Conservation (phyloP, 2,113 vertebrate genomes). For the Xenotilapia leptura region DNA sequence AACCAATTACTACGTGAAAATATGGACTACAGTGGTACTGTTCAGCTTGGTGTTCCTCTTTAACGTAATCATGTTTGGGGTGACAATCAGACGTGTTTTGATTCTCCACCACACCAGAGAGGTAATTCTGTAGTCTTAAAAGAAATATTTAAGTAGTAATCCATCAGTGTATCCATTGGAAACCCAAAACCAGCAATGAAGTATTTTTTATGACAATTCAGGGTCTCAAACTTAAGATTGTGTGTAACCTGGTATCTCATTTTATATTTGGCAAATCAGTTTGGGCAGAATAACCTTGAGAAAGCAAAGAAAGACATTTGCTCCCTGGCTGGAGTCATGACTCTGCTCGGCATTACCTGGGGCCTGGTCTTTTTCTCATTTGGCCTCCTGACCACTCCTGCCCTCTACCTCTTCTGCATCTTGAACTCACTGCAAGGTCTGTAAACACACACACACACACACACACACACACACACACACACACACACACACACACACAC, state of each 20-base stretch:
- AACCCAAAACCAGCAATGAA: neutral
- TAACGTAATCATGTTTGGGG: slow-evolving; percentile 3
- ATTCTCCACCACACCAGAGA: neutral
- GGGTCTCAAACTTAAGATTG: neutral
- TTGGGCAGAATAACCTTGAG: neutral
- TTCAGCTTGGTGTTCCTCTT: slow-evolving; percentile 37
- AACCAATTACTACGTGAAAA: neutral
- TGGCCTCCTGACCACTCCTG: neutral
- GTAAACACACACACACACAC: neutral
- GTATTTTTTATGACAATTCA: neutral
- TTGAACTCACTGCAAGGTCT: slow-evolving; percentile 58
- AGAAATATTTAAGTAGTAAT: neutral
- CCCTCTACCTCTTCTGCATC: slow-evolving; percentile 44
- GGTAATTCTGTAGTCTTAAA: neutral
- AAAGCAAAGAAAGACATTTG: neutral
- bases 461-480: neutral
- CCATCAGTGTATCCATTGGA: neutral
- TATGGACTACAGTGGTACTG: slow-evolving; percentile 9
- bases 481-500: neutral
- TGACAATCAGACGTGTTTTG: neutral
- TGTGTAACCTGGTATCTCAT: neutral
- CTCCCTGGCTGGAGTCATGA: slow-evolving; percentile 29
- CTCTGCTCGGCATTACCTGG: slow-evolving; percentile 51
- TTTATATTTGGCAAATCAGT: neutral
- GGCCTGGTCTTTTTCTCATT: slow-evolving; percentile 41